These are phyloP conservation scores for Zosterops borbonicus DNA, from an alignment of 2,113 vertebrate species.

Conservation along the genomic window DNA sequence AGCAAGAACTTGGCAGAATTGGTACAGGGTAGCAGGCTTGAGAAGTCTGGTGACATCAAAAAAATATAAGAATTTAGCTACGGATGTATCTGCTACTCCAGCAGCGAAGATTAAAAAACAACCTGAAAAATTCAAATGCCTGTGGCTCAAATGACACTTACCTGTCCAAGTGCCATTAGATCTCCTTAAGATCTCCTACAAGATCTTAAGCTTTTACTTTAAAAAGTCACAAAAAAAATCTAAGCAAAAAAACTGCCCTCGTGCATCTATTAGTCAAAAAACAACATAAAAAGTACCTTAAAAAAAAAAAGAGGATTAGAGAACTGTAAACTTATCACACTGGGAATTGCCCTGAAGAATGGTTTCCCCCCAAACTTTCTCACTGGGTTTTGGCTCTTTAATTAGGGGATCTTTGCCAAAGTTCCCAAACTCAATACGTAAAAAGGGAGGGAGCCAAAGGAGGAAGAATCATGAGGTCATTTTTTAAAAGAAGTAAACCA, in stretches of 20 bases:
- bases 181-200: neutral
- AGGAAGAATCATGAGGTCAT: neutral
- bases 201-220: neutral
- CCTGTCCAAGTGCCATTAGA: neutral
- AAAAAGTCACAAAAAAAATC: neutral
- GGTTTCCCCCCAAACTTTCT: slow-evolving; percentile 4
- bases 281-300: neutral
- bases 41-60: neutral
- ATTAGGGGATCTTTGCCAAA: slow-evolving; percentile 39
- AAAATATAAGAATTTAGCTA: accelerated
- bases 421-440: neutral
- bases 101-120: neutral
- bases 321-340: neutral
- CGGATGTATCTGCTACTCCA: neutral
- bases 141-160: neutral
- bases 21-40: neutral
- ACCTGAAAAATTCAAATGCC: neutral
- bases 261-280: neutral
- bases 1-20: neutral
- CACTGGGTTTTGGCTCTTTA: neutral
- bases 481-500: neutral
- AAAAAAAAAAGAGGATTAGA: neutral
- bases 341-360: slow-evolving; percentile 35
- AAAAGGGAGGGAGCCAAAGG: neutral
- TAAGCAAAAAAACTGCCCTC: neutral